Conservation (phyloP, 2,113 vertebrate species). For the Fregetta grallaria region DNA sequence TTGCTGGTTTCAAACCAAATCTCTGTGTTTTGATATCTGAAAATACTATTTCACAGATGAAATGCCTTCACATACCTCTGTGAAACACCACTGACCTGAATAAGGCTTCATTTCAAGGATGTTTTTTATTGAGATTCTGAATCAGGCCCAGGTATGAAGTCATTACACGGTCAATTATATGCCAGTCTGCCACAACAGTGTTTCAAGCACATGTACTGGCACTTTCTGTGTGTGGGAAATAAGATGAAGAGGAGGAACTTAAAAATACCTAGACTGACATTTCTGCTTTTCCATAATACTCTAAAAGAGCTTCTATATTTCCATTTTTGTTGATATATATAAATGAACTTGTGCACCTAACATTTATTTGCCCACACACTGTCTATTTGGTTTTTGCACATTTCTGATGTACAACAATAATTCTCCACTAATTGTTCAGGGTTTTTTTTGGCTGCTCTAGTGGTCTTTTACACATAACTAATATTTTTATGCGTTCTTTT, state of each 20-base stretch:
- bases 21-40: background rate
- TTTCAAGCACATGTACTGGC: background rate
- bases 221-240: background rate
- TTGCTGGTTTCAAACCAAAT: background rate
- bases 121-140: background rate
- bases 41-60: background rate
- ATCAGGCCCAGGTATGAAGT: conserved; percentile 7
- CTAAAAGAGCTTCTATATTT: background rate
- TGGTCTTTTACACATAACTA: background rate
- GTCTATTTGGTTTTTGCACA: background rate
- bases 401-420: background rate
- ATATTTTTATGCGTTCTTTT: background rate
- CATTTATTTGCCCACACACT: background rate
- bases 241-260: background rate
- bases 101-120: background rate
- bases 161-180: background rate
- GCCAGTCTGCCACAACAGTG: background rate
- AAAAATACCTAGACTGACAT: background rate
- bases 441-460: background rate
- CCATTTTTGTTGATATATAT: background rate
- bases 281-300: background rate
- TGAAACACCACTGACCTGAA: background rate
- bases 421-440: background rate
- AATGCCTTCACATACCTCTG: background rate
- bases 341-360: background rate